These are phyloP conservation scores for Siniperca knerii DNA, from an alignment of 2,113 vertebrate genomes.

Conservation along the genomic window DNA sequence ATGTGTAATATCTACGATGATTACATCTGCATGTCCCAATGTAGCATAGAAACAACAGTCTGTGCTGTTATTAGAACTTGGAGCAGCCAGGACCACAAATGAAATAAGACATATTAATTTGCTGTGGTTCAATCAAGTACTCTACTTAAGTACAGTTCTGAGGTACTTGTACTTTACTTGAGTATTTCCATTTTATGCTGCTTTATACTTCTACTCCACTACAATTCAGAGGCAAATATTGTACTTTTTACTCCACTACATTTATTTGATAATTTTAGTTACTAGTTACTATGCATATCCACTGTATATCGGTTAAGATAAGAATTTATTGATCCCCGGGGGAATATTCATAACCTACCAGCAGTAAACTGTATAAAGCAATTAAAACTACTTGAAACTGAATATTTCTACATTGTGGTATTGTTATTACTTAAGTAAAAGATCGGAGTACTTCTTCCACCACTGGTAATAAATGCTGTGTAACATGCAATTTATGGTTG, in stretches of 20 bases:
- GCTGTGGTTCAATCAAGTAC: background rate
- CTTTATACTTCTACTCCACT: background rate
- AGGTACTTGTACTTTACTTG: background rate
- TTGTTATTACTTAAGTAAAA: too few relatives aligned
- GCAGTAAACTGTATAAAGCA: too few relatives aligned
- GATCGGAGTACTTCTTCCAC: too few relatives aligned
- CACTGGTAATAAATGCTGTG: too few relatives aligned
- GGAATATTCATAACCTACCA: too few relatives aligned
- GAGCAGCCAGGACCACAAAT: background rate
- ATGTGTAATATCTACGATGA: background rate
- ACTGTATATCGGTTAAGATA: background rate
- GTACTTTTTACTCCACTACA: background rate
- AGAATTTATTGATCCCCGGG: too few relatives aligned
- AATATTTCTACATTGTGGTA: too few relatives aligned
- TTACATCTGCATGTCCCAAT: background rate
- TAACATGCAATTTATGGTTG: background rate
- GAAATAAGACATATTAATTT: background rate
- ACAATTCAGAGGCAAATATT: too few relatives aligned
- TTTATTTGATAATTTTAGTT: background rate
- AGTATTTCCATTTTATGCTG: background rate
- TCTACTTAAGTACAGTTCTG: background rate
- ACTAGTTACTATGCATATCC: background rate
- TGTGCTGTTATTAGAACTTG: background rate
- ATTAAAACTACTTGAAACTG: too few relatives aligned
- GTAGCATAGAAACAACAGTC: background rate